Evolutionary conservation across 2,888 invertebrate genomes (phyloP).

Genomic region (Syrista parreyssii): DNA sequence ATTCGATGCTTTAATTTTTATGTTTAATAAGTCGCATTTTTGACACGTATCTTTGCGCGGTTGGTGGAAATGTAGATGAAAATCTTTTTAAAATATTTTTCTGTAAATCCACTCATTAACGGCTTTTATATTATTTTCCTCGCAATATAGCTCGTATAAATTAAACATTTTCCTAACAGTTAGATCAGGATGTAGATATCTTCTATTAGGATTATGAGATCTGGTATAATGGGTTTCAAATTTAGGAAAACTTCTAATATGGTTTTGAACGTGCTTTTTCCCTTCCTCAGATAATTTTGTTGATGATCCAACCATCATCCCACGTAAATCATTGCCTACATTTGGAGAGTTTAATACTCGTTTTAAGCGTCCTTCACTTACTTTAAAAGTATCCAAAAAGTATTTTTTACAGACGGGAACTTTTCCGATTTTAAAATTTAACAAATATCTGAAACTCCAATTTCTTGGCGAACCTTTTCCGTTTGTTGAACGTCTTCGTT

Average conservation of each 20-base stretch:
- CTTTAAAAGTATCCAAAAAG: conserved; percentile 28
- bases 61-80: conserved; percentile 1
- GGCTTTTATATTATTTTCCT: conserved; percentile 24
- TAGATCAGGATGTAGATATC: conserved; percentile 38
- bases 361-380: conserved; percentile 30
- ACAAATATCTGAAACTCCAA: conserved; percentile 29
- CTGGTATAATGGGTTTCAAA: conserved; percentile 39
- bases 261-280: conserved; percentile 26
- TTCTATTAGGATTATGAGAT: conserved; percentile 38
- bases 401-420: conserved; percentile 29
- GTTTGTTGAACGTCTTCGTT: conserved; percentile 30
- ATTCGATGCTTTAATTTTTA: conserved; percentile 36
- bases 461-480: conserved; percentile 30
- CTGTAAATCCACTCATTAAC: conserved; percentile 5
- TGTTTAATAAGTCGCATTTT: conserved; percentile 39
- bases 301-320: conserved; percentile 25
- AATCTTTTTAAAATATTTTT: conserved; percentile 11
- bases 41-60: conserved; percentile 33
- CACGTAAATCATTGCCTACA: conserved; percentile 31
- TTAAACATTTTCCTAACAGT: conserved; percentile 39
- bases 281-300: conserved; percentile 23
- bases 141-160: conserved; percentile 17
- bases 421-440: conserved; percentile 29
- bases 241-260: conserved; percentile 35
- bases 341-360: conserved; percentile 26